Evolutionary conservation across 1,140 invertebrate species (phyloP).

Genomic region (Drosophila busckii): DNA sequence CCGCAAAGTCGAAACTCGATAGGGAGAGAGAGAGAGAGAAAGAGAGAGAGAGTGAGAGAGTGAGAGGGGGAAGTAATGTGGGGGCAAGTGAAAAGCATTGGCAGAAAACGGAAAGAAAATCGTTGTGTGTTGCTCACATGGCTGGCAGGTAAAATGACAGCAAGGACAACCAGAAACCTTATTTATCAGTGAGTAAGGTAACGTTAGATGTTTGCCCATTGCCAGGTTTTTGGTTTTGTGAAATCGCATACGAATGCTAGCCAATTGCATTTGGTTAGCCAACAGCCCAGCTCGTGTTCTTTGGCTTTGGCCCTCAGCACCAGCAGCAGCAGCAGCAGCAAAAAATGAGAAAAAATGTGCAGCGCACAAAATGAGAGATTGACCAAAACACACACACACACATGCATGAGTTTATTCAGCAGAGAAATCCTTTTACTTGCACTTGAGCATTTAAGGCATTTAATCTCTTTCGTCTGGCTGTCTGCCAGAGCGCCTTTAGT

Average conservation of each 20-base stretch:
- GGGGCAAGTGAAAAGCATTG: background rate
- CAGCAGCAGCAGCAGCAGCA: too few species aligned
- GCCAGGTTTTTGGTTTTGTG: conserved; percentile 50
- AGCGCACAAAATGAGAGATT: background rate
- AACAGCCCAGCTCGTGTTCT: too few species aligned
- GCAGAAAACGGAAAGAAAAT: conserved; percentile 39
- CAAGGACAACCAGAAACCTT: conserved; percentile 34
- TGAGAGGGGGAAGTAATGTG: background rate
- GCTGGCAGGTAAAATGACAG: conserved; percentile 47
- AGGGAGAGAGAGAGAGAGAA: conserved; percentile 18
- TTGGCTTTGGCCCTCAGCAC: too few species aligned
- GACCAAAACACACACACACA: too few species aligned
- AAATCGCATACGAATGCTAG: conserved; percentile 65
- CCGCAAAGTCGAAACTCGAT: conserved; percentile 48
- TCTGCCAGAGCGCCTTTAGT: too few species aligned
- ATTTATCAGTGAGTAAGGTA: conserved; percentile 60
- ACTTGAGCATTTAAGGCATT: too few species aligned
- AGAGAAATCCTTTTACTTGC: too few species aligned
- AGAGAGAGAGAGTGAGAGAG: conserved; percentile 5
- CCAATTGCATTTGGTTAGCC: conserved; percentile 69
- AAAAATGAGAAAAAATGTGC: too few species aligned
- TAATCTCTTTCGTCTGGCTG: too few species aligned
- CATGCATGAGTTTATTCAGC: too few species aligned
- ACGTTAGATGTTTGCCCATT: conserved; percentile 33
- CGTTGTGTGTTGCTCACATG: conserved; percentile 33